These are phyloP conservation scores for Micropoecilia bifurca DNA, from an alignment of 2,797 vertebrate species.

Conservation along the genomic window DNA sequence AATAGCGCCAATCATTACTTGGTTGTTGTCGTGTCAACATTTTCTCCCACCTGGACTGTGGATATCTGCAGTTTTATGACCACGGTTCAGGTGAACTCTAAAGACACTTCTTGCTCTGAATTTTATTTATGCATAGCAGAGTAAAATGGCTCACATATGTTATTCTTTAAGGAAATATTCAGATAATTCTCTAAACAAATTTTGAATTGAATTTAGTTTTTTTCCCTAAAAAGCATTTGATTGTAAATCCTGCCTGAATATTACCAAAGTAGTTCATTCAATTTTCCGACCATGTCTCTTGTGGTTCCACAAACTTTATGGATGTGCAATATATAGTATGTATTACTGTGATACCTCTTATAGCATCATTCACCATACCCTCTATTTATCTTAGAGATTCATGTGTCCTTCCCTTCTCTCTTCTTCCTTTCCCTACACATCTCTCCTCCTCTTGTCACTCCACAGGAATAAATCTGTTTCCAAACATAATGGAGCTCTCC, in stretches of 20 bases:
- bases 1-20: not conserved
- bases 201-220: not conserved
- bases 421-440: conserved; percentile 44
- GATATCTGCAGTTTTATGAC: not conserved
- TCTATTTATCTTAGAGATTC: conserved; percentile 37
- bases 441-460: conserved; percentile 63
- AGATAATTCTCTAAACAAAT: not conserved
- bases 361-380: conserved; percentile 40
- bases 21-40: not conserved
- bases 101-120: not conserved
- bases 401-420: conserved; percentile 32
- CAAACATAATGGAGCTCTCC: conserved; percentile 80
- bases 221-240: not conserved
- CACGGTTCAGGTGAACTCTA: not conserved
- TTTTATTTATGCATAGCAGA: not conserved
- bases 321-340: conserved; percentile 11
- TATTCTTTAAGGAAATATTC: not conserved
- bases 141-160: not conserved
- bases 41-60: not conserved
- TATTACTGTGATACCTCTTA: not conserved
- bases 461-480: conserved; percentile 80
- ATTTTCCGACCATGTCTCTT: not conserved
- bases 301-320: conserved; percentile 20
- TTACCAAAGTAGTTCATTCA: conserved; percentile 3
- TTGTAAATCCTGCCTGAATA: not conserved